Evolutionary conservation across 2,888 invertebrate genomes (phyloP), one percentile per base, ranked within the genome.

Genomic region (Platypus cylindrus): DNA sequence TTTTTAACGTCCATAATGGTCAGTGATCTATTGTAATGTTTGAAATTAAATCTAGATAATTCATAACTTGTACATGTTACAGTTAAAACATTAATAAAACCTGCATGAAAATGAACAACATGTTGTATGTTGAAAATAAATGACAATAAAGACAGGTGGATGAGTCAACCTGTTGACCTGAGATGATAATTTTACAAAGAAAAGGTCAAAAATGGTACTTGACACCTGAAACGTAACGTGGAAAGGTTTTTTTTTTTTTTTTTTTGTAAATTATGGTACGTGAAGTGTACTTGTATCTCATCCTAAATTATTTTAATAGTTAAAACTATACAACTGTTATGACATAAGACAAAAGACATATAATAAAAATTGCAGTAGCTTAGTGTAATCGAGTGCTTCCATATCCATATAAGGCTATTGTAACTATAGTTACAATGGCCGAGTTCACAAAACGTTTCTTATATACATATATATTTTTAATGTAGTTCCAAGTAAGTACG

Each of bases 321-420:
- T 48, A n/a, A n/a, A n/a, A n/a, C n/a, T n/a, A n/a, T n/a, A 49
- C 48, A 48, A 50, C 44, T 44, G 47, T 49, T 50, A 45, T 39
- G 38, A 37, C 41, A 39, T 45, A 45, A n/a, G 47, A 49, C 47
- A 52, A 50, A 48, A 50, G 47, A 49, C 45, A 48, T 50, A 46
- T 51, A 46, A 28, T 49, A 52, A 50, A 50, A 50, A 50, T 45
- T 52, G 49, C n/a, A n/a, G n/a, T n/a, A n/a, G n/a, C n/a, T n/a
- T n/a, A n/a, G n/a, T n/a, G n/a, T n/a, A n/a, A n/a, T n/a, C n/a
- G n/a, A n/a, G n/a, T n/a, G n/a, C n/a, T n/a, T n/a, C n/a, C n/a
- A n/a, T n/a, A n/a, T n/a, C n/a, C n/a, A n/a, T n/a, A 47, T 45
- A 48, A 45, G 38, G 39, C 31, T 30, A 38, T 24, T 40, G 17